Evolutionary conservation across 2,113 vertebrate species (phyloP), one percentile per base, ranked within the genome.

Genomic region (Chionodraco myersi): DNA sequence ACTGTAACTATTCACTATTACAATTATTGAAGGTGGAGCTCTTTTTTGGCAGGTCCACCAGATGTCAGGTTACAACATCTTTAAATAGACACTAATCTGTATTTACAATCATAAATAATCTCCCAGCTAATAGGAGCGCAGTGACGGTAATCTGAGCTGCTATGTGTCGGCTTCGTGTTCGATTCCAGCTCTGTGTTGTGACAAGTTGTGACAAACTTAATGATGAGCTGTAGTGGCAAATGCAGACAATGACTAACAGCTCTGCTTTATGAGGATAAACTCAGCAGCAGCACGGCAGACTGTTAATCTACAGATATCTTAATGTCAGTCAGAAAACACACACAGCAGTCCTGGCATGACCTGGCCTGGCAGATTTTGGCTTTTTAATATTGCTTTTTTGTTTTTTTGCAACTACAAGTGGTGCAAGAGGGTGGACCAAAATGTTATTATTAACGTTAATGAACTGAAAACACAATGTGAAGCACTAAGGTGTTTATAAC

Each of bases 11-110:
- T 41, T 41, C 36, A 41, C 36, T 41, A 41, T 41, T 8, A 41
- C 36, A 7, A 73, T 53, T 49, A 51, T 65, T 49, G 7, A 66
- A 60, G 34, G 21, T 4, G 10, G 63, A 62, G 49, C 56, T 74
- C 80, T 64, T 68, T 86, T 80, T 74, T 68, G 75, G 49, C 52
- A 6, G 48, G 5, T 58, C 21, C 30, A n/a, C 45, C 34, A 12
- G 26, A 49, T 64, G 79, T 60, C 44, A 65, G n/a, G 68, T 67
- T 62, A 73, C n/a, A 48, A 47, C n/a, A 18, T 15, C 58, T 68
- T 72, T 86, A 81, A 83, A 86, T 81, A 89, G 85, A 79, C 18
- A 10, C 44, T 67, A 65, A 87, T 83, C 63, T 85, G 60, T 77
- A 85, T 78, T 87, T 79, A 86, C 84, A 21, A 62, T 69, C 30